These are phyloP conservation scores for Acanthopleura granulata DNA, from an alignment of 2,888 invertebrate genomes.

Conservation along the genomic window DNA sequence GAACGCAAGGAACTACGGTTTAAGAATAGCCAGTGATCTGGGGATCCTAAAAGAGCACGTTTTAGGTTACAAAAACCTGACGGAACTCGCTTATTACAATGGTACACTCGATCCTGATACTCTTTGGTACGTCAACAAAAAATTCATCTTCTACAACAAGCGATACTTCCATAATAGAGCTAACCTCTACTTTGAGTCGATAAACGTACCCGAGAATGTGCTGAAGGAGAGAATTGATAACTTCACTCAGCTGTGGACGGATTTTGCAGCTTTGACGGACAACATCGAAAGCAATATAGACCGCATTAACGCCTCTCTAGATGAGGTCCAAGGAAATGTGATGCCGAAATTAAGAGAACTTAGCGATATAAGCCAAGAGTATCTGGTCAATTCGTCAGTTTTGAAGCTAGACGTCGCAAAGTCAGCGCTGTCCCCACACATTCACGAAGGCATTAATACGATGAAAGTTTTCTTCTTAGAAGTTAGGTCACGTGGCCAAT, in stretches of 20 bases:
- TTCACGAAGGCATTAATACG: constrained; percentile 33
- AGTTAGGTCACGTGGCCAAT: constrained; percentile 47
- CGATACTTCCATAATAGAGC: constrained; percentile 11
- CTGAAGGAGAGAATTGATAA: constrained; percentile 32
- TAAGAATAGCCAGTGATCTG: constrained; percentile 34
- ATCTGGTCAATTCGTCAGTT: constrained; percentile 28
- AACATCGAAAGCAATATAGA: constrained; percentile 34
- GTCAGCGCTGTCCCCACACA: constrained; percentile 34
- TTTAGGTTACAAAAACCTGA: constrained; percentile 28
- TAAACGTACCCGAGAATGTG: constrained; percentile 43
- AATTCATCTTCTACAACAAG: not conserved
- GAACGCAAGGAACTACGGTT: constrained; percentile 34
- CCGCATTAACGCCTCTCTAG: constrained; percentile 25
- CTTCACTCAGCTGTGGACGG: constrained; percentile 27
- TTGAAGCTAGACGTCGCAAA: constrained; percentile 38
- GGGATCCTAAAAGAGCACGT: constrained; percentile 27
- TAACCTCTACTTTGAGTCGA: constrained; percentile 41
- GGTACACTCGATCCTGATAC: constrained; percentile 10
- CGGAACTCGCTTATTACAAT: constrained; percentile 29
- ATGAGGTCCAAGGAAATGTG: constrained; percentile 28
- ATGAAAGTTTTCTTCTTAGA: constrained; percentile 46
- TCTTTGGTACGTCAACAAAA: not conserved
- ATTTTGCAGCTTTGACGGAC: constrained; percentile 22
- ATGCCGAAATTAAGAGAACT: constrained; percentile 30
- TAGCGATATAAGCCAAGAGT: constrained; percentile 27